phyloP scores from a whole-genome alignment of 2,888 invertebrate genomes.

The Philereme vetulata region DNA sequence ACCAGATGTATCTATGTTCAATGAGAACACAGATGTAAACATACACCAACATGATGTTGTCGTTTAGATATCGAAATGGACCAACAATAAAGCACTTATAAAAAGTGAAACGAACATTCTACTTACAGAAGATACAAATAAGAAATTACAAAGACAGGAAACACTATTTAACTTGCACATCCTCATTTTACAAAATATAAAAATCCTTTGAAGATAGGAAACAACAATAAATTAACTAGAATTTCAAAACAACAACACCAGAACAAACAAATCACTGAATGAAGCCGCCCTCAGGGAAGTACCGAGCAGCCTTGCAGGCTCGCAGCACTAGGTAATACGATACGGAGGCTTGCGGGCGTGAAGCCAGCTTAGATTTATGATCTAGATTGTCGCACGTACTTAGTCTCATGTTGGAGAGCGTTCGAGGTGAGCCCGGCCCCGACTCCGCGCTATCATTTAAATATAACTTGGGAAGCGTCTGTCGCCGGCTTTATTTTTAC shows the following conservation, averaged over 20 bases:
- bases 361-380: conserved; percentile 52
- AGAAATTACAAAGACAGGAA: conserved; percentile 61
- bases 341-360: conserved; percentile 45
- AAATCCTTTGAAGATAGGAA: conserved; percentile 55
- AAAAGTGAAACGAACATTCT: conserved; percentile 19
- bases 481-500: conserved; percentile 82
- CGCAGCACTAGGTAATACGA: conserved; percentile 43
- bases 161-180: conserved; percentile 61
- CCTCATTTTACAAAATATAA: conserved; percentile 56
- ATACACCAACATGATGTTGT: conserved; percentile 21
- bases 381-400: conserved; percentile 73
- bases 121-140: conserved; percentile 45
- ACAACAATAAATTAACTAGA: conserved; percentile 43
- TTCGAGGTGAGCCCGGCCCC: conserved; percentile 69
- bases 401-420: conserved; percentile 76
- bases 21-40: conserved; percentile 27
- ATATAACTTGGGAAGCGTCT: conserved; percentile 80
- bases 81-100: conserved; percentile 18
- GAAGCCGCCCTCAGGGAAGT: conserved; percentile 31
- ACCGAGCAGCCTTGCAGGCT: conserved; percentile 36
- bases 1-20: conserved; percentile 26
- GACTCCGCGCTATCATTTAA: conserved; percentile 79
- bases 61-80: conserved; percentile 29
- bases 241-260: conserved; percentile 36
- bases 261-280: conserved; percentile 42